These are phyloP conservation scores for Calameuta pallipes DNA, from an alignment of 2,888 invertebrate species.

Conservation along the genomic window DNA sequence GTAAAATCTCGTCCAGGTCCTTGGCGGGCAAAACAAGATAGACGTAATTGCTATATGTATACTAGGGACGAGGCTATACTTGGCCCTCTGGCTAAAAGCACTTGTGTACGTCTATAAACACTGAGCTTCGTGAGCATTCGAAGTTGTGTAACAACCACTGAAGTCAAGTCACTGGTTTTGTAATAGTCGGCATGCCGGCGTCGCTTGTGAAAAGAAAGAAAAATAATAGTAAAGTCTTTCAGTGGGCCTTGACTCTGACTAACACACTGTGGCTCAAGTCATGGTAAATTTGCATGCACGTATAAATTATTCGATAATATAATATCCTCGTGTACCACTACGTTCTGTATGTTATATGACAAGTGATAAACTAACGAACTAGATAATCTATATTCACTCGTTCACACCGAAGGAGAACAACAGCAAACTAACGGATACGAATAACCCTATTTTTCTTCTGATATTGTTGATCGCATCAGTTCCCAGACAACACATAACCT, in stretches of 20 bases:
- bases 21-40: background rate
- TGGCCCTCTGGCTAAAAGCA: background rate
- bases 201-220: conserved; percentile 9
- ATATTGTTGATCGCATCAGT: background rate
- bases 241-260: conserved; percentile 11
- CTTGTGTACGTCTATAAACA: conserved; percentile 1
- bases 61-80: background rate
- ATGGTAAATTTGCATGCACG: conserved; percentile 1
- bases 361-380: background rate
- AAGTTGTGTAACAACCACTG: conserved; percentile 8
- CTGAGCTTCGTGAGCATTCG: background rate
- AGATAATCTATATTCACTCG: background rate
- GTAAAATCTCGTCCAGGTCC: background rate
- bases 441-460: background rate
- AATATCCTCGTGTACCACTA: background rate
- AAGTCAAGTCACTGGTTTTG: conserved; percentile 8
- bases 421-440: background rate
- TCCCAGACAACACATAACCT: background rate
- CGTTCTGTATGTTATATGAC: background rate
- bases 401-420: background rate
- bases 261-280: background rate
- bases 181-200: background rate
- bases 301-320: background rate
- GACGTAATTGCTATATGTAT: background rate
- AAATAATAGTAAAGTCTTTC: background rate